Base-by-base conservation (phyloP, 1,140 invertebrate species). In the Eupristina koningsbergeri region DNA sequence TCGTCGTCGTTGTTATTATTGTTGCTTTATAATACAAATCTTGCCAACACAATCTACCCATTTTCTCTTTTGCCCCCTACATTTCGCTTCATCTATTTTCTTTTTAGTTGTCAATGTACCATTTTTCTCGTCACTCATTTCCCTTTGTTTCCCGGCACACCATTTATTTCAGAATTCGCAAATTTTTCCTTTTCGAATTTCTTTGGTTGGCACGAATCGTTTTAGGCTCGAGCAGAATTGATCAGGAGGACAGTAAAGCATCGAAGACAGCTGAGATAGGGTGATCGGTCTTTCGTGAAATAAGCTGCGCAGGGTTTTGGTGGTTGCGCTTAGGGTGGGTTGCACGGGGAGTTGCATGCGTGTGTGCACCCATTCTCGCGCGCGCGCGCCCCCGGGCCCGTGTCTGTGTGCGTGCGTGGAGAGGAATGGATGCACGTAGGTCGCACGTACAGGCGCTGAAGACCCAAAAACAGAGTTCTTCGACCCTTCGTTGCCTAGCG, bases 201-300 rank as follows among this genome's bases (percentile, higher is more conserved):
- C 15, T 41, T 39, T 71, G 8, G 41, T n/a, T 75, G 17, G 9
- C n/a, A 29, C 19, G 26, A n/a, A 53, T 50, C 45, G 45, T 50
- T 75, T 75, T 53, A 26, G 73, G 26, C 1, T 34, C 50, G 6
- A 45, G 17, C 26, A 19, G 36, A 15, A 75, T 31, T 75, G n/a
- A 53, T 53, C 45, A 34, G 45, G 50, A 7, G n/a, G n/a, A 53
- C 17, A 31, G 61, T 31, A 73, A 75, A 63, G 63, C 15, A 22
- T 39, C 50, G 77, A 80, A 83, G 80, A 84, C 67, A 84, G 80
- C 11, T 81, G 67, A 64, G 3, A 26, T 41, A 29, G 86, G 86
- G 87, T 90, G 91, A 79, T 88, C 90, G 91, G 84, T 92, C 91
- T 90, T 87, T 91, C 92, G 92, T 92, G 89, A 92, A 92, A 92